These are phyloP conservation scores for Andricus quercusramuli DNA, from an alignment of 2,888 invertebrate species.

Conservation along the genomic window DNA sequence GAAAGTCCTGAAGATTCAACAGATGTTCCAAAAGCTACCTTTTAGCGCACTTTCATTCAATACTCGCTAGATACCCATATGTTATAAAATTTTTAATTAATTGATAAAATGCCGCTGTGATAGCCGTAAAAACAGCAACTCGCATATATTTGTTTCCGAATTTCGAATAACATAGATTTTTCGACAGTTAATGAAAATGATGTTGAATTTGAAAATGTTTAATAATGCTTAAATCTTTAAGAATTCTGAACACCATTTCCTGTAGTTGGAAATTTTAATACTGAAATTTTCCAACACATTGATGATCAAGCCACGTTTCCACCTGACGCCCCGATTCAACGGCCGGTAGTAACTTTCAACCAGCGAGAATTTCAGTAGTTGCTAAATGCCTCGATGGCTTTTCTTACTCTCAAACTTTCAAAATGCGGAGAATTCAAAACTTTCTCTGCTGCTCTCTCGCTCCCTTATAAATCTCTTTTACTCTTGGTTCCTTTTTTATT, in stretches of 20 bases:
- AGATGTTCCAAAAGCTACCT: too few relatives aligned
- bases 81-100: too few relatives aligned
- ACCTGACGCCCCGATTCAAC: neutral
- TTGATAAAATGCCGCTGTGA: too few relatives aligned
- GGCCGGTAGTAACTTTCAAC: neutral
- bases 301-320: neutral
- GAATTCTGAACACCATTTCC: neutral
- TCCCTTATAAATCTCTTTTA: neutral
- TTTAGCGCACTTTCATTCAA: too few relatives aligned
- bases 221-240: neutral
- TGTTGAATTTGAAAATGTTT: neutral
- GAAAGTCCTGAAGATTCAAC: too few relatives aligned
- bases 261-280: neutral
- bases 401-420: neutral
- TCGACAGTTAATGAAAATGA: too few relatives aligned
- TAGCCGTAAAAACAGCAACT: too few relatives aligned
- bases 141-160: too few relatives aligned
- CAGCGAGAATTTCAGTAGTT: slow-evolving; percentile 2
- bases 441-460: neutral
- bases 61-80: too few relatives aligned
- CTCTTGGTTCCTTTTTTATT: neutral
- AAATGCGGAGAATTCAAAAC: neutral
- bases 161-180: too few relatives aligned
- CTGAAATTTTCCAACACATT: neutral
- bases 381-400: neutral